Base-by-base conservation (phyloP, 2,888 invertebrate genomes). In the Hecatera dysodea region DNA sequence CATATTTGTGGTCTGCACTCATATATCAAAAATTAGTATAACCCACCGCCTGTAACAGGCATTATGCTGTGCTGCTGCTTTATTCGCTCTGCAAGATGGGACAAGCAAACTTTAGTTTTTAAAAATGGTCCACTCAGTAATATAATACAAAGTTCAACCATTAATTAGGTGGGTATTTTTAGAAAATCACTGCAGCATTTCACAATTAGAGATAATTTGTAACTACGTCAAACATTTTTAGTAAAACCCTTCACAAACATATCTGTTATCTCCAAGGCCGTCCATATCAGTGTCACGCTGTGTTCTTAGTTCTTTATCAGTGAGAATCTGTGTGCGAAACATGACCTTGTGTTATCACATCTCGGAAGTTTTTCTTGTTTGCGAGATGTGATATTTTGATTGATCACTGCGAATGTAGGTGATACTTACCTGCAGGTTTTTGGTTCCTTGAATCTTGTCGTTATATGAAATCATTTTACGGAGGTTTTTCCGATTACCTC, bases 261-360 rank as follows among this genome's bases (percentile, higher is more conserved):
- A 46, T 52, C 36, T 62, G 63, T 80, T 84, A 86, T 84, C 80
- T 63, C 46, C 90, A 93, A 93, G 93, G 93, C 69, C 88, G 86
- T 89, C 83, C 71, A 82, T 89, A 92, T 93, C 91, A 86, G 76
- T 89, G 88, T 89, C 71, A 76, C 69, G 65, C 63, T 77, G 50
- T 91, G 90, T 89, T 78, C 81, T 80, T 77, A 85, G 22, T 89
- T 91, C n/a, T 24, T 78, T 71, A 91, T 93, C 91, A 88, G 72
- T 68, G 48, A 29, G 65, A 75, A 81, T 87, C 80, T 85, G 74
- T 71, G 80, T 80, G 85, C 82, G 82, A 75, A 75, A 85, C 77
- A 67, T 65, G 81, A 72, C 85, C 79, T 83, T 84, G 86, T 74
- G 78, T 84, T 87, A 85, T 83, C 75, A 69, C 29, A 76, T 82